phyloP scores from a whole-genome alignment of 2,113 vertebrate species.

The Scatophagus argus region DNA sequence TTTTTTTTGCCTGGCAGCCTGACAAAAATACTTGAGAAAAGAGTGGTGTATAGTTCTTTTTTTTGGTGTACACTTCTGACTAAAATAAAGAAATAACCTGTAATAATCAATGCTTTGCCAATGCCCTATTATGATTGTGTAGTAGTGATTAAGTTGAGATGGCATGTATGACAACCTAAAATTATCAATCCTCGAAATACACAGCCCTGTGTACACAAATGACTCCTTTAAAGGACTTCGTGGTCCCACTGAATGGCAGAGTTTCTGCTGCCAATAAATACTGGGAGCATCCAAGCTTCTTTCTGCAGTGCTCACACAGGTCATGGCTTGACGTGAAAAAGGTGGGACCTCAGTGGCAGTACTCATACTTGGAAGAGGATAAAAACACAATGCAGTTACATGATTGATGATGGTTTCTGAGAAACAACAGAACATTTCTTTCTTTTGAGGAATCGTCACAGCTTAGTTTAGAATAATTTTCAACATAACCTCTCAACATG shows the following conservation, averaged over 20 bases:
- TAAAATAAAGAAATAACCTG: background rate
- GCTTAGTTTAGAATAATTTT: conserved; percentile 43
- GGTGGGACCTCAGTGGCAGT: background rate
- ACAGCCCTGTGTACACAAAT: background rate
- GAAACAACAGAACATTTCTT: conserved; percentile 24
- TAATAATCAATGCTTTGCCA: background rate
- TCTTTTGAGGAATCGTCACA: conserved; percentile 43
- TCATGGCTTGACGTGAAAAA: conserved; percentile 1
- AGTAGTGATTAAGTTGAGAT: background rate
- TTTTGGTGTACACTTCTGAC: background rate
- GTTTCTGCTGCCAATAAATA: background rate
- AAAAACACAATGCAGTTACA: conserved; percentile 23
- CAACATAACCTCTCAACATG: no score
- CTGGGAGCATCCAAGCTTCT: conserved; percentile 9
- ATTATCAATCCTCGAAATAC: conserved; percentile 18
- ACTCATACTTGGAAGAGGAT: conserved; percentile 19
- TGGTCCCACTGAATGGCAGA: conserved; percentile 19
- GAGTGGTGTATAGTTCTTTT: conserved; percentile 4
- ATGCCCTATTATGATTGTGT: background rate
- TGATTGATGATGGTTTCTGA: conserved; percentile 42
- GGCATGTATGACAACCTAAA: conserved; percentile 25
- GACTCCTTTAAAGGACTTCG: background rate
- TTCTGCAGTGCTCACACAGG: no score
- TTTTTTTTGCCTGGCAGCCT: conserved; percentile 50
- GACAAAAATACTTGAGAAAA: conserved; percentile 27